Evolutionary conservation across 2,797 vertebrate genomes (phyloP), one percentile per base, ranked within the genome.

Genomic region (Nannoperca australis): DNA sequence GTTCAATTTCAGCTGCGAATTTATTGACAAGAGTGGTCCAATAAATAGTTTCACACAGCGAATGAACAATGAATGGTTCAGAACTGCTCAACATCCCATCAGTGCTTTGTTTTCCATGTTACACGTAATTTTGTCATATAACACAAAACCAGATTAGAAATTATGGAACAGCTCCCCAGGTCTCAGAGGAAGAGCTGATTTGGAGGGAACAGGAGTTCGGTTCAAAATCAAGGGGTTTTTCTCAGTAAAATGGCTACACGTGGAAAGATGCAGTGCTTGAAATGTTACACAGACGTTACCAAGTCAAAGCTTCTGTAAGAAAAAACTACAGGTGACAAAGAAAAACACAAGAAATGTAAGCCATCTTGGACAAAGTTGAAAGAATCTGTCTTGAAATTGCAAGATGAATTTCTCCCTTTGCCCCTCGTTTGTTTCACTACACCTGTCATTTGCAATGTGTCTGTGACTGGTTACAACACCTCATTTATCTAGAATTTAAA

Each of bases 1-100:
- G 24, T 69, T 7, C 32, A 36, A 85, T 80, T 79, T 84, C 60
- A 92, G 89, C 91, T 88, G 93, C 91, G 89, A 89, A 86, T 94
- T 94, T 92, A 94, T 90, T 91, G 89, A 89, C 79, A 82, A 93
- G 88, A 92, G 91, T 92, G 91, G 86, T 91, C 90, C 92, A 95
- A 96, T 96, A 96, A 96, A 96, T 96, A 95, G 82, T 79, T 90
- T 88, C 83, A 89, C 86, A 84, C 72, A 90, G 89, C 67, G 2
- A 27, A 27, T 74, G 70, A 90, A 72, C 72, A 83, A 74, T 65
- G 78, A 83, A 55, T 68, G 83, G 44, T 87, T 87, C 83, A 82
- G 76, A 89, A 86, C 87, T 76, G 78, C 76, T 84, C 70, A 18
- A 80, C 71, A 76, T 74, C 69, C 50, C 42, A 81, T 94, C 95